phyloP scores from a whole-genome alignment of 2,797 vertebrate genomes.

The Aphelocoma californica region DNA sequence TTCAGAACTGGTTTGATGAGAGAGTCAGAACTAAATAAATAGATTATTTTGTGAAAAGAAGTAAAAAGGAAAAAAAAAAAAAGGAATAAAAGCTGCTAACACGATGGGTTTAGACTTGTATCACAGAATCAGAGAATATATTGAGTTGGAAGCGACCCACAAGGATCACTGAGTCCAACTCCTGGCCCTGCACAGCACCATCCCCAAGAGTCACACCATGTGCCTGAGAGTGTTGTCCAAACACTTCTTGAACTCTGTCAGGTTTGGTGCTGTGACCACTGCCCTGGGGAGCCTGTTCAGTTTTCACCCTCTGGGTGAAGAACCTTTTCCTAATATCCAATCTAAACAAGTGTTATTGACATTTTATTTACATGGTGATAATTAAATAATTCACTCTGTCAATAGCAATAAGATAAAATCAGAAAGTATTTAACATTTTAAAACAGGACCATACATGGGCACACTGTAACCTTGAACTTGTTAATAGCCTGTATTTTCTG shows the following conservation, averaged over 20 bases:
- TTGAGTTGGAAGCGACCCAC: not conserved
- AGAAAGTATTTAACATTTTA: not conserved
- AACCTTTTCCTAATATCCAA: not conserved
- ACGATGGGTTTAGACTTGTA: not conserved
- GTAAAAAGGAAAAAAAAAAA: not conserved
- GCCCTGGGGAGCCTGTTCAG: not conserved
- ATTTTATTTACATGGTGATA: constrained; percentile 12
- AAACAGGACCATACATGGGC: not conserved
- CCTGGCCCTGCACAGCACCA: not conserved
- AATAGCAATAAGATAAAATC: not conserved
- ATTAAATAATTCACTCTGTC: constrained; percentile 1
- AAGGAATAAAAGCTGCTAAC: not conserved
- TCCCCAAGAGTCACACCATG: not conserved
- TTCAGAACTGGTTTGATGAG: not conserved
- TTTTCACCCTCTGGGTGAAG: not conserved
- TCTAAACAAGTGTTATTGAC: not conserved
- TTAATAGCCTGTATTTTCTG: not conserved
- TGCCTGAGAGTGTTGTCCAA: not conserved
- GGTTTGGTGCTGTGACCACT: not conserved
- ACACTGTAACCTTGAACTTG: not conserved
- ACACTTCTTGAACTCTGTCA: not conserved
- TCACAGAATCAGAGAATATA: not conserved
- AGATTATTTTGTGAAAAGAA: not conserved
- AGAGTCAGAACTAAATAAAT: not conserved
- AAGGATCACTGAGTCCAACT: not conserved